Conservation (phyloP, 2,113 vertebrate genomes). For the Grammomys dolichurus region DNA sequence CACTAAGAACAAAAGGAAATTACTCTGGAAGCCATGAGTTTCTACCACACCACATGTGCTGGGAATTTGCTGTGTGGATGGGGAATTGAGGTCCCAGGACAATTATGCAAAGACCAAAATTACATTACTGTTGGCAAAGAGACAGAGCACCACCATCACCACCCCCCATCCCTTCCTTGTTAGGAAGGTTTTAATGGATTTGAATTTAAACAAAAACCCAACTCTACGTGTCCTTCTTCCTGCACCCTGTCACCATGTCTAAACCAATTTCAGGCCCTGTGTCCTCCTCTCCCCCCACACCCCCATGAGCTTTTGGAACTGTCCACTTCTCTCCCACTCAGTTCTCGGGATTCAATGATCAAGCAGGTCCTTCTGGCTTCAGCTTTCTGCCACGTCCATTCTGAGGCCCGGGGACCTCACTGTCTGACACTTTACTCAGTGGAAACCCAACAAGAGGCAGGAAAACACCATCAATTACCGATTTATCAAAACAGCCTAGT, state of each 20-base stretch:
- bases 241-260: not conserved
- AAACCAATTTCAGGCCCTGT: not conserved
- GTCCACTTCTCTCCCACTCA: not conserved
- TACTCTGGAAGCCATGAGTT: slow-evolving; percentile 77
- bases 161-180: not conserved
- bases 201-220: slow-evolving; percentile 68
- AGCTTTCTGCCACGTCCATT: not conserved
- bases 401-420: not conserved
- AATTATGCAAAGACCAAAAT: slow-evolving; percentile 68
- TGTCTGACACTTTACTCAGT: not conserved
- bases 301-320: not conserved
- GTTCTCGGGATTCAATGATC: not conserved
- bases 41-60: slow-evolving; percentile 71
- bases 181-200: slow-evolving; percentile 56
- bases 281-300: not conserved
- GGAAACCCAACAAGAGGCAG: not conserved
- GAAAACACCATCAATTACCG: not conserved
- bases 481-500: not conserved
- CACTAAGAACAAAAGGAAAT: slow-evolving; percentile 78
- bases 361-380: not conserved
- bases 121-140: slow-evolving; percentile 74
- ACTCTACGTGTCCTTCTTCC: not conserved
- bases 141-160: not conserved
- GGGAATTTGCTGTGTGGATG: slow-evolving; percentile 71
- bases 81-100: slow-evolving; percentile 70